These are phyloP conservation scores for Cetonia aurata DNA, from an alignment of 2,888 invertebrate species.

Conservation along the genomic window DNA sequence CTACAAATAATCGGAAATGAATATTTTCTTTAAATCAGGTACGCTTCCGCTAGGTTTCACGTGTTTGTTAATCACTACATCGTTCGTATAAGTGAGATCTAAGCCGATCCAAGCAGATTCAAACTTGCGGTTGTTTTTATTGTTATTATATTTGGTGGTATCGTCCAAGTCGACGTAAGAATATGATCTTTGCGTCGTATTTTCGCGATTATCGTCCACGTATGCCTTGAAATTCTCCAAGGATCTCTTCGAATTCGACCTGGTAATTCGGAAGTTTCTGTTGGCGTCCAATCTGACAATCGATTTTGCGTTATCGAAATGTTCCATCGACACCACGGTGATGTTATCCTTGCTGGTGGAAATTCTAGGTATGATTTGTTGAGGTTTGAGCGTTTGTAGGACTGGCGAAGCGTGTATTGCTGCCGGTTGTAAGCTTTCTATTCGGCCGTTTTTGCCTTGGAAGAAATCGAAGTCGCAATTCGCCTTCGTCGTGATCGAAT, in stretches of 20 bases:
- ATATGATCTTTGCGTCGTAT: constrained; percentile 59
- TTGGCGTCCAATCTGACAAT: constrained; percentile 34
- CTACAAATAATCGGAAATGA: constrained; percentile 68
- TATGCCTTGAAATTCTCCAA: constrained; percentile 63
- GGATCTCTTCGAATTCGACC: constrained; percentile 63
- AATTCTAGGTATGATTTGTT: constrained; percentile 28
- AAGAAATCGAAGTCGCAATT: constrained; percentile 76
- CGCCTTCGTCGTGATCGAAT: constrained; percentile 74
- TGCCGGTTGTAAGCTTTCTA: neutral
- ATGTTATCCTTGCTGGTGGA: constrained; percentile 40
- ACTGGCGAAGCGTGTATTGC: constrained; percentile 25
- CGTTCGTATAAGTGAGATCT: constrained; percentile 50
- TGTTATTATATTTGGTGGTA: constrained; percentile 42
- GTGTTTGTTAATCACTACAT: constrained; percentile 44
- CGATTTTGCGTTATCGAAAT: neutral
- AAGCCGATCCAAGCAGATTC: constrained; percentile 54
- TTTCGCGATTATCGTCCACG: constrained; percentile 53
- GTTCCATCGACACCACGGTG: constrained; percentile 27
- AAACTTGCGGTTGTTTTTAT: constrained; percentile 8
- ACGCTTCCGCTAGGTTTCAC: constrained; percentile 63
- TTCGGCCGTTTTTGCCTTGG: constrained; percentile 56
- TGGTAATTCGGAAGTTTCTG: constrained; percentile 57
- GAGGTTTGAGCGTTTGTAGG: constrained; percentile 40
- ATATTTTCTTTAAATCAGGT: constrained; percentile 71
- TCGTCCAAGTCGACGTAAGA: constrained; percentile 61